Conservation (phyloP, 2,888 invertebrate species). For the Phaedon cochleariae region DNA sequence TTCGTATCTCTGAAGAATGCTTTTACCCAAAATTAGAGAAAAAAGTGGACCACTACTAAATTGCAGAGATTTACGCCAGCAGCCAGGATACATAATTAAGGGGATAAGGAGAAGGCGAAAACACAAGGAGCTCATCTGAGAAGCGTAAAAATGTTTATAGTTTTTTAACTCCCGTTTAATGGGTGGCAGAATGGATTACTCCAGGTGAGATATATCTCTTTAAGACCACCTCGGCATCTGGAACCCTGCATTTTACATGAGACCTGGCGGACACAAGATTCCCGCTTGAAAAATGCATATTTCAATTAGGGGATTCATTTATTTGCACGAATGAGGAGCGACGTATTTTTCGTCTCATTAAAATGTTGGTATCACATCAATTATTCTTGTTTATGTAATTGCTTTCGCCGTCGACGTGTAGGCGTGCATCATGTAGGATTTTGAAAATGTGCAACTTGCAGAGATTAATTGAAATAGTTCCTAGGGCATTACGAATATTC, state of each 20-base stretch:
- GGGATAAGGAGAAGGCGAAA: slow-evolving; percentile 38
- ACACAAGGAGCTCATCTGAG: slow-evolving; percentile 47
- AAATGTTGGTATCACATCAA: slow-evolving; percentile 31
- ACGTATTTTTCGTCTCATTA: slow-evolving; percentile 31
- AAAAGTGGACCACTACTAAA: slow-evolving; percentile 51
- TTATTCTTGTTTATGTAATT: slow-evolving; percentile 14
- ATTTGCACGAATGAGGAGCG: slow-evolving; percentile 23
- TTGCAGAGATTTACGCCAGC: slow-evolving; percentile 48
- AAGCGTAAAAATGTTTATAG: slow-evolving; percentile 59
- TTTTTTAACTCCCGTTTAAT: slow-evolving; percentile 58
- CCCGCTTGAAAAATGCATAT: slow-evolving; percentile 38
- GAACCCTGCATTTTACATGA: slow-evolving; percentile 53
- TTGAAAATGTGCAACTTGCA: too few relatives aligned
- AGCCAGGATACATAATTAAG: slow-evolving; percentile 41
- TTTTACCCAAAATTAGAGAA: slow-evolving; percentile 13
- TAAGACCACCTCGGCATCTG: slow-evolving; percentile 45
- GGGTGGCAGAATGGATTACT: slow-evolving; percentile 56
- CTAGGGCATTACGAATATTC: too few relatives aligned
- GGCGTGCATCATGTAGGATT: too few relatives aligned
- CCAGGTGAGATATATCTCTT: slow-evolving; percentile 56
- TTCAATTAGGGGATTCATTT: slow-evolving; percentile 33
- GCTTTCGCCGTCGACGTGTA: too few relatives aligned
- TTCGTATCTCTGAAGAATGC: not conserved
- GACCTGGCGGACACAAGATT: slow-evolving; percentile 48
- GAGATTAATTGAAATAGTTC: too few relatives aligned